phyloP scores from a whole-genome alignment of 2,113 vertebrate genomes.

The Lipotes vexillifer region DNA sequence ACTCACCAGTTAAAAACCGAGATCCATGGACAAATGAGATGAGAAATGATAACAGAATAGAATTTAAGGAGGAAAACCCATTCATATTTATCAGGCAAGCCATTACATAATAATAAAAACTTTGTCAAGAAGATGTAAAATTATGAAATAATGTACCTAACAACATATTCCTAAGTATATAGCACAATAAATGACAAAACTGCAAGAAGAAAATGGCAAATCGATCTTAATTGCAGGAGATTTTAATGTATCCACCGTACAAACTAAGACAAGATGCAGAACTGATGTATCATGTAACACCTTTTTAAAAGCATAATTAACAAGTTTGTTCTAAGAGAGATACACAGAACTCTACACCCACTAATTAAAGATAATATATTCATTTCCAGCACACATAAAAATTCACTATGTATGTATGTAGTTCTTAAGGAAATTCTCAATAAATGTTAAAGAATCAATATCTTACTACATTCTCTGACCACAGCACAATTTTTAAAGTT shows the following conservation, averaged over 20 bases:
- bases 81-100: neutral
- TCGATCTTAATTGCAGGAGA: neutral
- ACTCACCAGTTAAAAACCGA: neutral
- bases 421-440: neutral
- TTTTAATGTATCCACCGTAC: neutral
- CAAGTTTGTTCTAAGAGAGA: neutral
- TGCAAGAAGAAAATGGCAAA: neutral
- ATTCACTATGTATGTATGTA: neutral
- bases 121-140: neutral
- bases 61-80: neutral
- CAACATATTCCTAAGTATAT: neutral
- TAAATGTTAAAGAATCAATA: neutral
- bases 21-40: neutral
- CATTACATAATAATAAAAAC: neutral
- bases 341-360: neutral
- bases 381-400: neutral
- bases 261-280: neutral
- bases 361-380: neutral
- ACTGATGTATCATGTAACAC: neutral
- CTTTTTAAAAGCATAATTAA: neutral
- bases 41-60: neutral
- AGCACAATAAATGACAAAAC: neutral
- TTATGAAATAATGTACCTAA: neutral
- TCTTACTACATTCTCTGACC: neutral
- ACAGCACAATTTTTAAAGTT: neutral